Evolutionary conservation across 2,888 invertebrate genomes (phyloP), one percentile per base, ranked within the genome.

Genomic region (Oscheius sp.): DNA sequence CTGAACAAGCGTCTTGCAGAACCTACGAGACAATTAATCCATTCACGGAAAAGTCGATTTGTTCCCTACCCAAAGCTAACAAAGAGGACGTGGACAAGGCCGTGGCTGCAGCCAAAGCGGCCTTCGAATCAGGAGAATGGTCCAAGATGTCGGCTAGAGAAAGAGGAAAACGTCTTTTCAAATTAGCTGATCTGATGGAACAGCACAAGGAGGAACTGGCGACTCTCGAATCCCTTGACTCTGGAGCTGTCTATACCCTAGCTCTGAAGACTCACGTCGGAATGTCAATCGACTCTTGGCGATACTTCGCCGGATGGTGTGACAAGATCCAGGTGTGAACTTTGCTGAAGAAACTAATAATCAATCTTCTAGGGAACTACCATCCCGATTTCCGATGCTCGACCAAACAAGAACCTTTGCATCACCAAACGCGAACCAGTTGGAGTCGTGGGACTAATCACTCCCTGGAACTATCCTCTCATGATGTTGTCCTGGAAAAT

Each of bases 401-500:
- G 96, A 70, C 96, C 96, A 0, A 96, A 95, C 89, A 93, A 93
- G 85, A 96, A 97, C 89, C 90, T 97, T 1, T 94, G 94, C 0
- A 93, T 94, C 83, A 97, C 97, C 0, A 93, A 93, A 87, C 93
- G 93, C 81, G 81, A 81, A 73, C 81, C 81, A 11, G 65, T 81
- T 7, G 96, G 94, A 0, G 96, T 97, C 2, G 95, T 95, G 87
- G 96, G 94, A 0, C 91, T 97, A 21, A 93, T 97, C 21, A 96
- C 96, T 0, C 96, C 97, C 0, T 98, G 97, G 97, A 97, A 97
- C 90, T 98, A 97, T 90, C 97, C 97, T 0, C 91, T 98, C 10
- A 97, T 98, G 97, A 98, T 97, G 97, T 90, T 97, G 11, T 95
- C 96, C 0, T 97, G 96, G 96, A 97, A 97, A 90, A 96, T 96